Base-by-base conservation (phyloP, 2,797 vertebrate species). In the Pyrocephalus nanus region DNA sequence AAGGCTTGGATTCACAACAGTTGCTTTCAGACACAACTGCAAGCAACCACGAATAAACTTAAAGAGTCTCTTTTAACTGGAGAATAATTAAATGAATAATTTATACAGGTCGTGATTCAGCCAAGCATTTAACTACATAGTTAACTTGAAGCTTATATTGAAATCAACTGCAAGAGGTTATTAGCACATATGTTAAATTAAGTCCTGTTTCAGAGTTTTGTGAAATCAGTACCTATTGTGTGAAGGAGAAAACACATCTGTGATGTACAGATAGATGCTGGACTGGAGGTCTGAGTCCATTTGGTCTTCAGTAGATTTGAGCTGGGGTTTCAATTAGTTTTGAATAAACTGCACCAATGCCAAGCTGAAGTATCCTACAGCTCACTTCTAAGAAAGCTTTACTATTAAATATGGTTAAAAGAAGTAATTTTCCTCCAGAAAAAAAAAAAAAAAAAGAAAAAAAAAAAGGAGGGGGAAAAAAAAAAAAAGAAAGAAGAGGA, bases 41-140 rank as follows among this genome's bases (percentile, higher is more conserved):
- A 88, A 95, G 36, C 36, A 81, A 84, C 82, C 60, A 57, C 3
- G 1, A 51, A 95, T 92, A 92, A 89, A 71, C 48, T 67, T 21
- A 27, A 27, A n/a, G 61, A 34, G 66, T 47, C 64, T n/a, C 61
- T 94, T 93, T 93, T 57, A 83, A 65, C 65, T 55, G 30, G 22
- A 73, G 74, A 89, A 92, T 58, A 77, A 87, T 93, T 92, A 94
- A 95, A 85, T 77, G 26, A 36, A 79, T 92, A 65, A 93, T 55
- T 90, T 87, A 61, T n/a, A 58, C n/a, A 74, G 60, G 80, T 71
- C 45, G 12, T 50, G 34, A 90, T 96, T 86, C 74, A 95, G 90
- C 60, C 88, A 76, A 89, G 42, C 77, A 92, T 86, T 95, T 94
- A 82, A 90, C 90, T 66, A 64, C 58, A 84, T 17, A 15, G 51